phyloP scores from a whole-genome alignment of 2,888 invertebrate genomes.

The Dolichopus griseipennis region DNA sequence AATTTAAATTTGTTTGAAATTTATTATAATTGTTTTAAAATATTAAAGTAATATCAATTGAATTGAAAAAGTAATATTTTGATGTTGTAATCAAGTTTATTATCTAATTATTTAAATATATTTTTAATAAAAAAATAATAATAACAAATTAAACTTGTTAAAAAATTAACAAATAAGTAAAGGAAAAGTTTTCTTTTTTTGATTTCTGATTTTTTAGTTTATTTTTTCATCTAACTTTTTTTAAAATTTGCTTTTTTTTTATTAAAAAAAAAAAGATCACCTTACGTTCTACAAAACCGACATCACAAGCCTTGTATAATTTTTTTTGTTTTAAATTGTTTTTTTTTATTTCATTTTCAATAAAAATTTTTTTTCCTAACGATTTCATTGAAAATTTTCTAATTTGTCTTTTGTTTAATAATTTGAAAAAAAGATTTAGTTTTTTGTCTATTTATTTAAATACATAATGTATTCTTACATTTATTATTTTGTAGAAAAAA shows the following conservation, averaged over 20 bases:
- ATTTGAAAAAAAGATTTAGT: no score
- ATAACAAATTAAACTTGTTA: no score
- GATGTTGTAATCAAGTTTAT: neutral
- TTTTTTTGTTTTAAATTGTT: neutral
- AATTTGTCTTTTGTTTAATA: no score
- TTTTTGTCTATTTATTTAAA: no score
- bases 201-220: neutral
- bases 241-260: neutral
- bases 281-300: slow-evolving; percentile 14
- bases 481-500: no score
- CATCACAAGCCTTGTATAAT: slow-evolving; percentile 22
- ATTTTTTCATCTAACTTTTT: no score
- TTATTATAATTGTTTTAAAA: no score
- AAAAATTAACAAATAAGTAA: neutral
- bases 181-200: neutral
- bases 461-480: no score
- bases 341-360: neutral
- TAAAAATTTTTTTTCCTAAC: neutral
- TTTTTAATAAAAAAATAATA: no score
- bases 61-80: no score
- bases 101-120: neutral
- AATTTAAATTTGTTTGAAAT: no score
- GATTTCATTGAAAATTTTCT: neutral
- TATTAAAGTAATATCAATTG: no score
- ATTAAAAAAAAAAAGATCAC: neutral